Base-by-base conservation (phyloP, 2,888 invertebrate species). In the Acanthosepion pharaonis region DNA sequence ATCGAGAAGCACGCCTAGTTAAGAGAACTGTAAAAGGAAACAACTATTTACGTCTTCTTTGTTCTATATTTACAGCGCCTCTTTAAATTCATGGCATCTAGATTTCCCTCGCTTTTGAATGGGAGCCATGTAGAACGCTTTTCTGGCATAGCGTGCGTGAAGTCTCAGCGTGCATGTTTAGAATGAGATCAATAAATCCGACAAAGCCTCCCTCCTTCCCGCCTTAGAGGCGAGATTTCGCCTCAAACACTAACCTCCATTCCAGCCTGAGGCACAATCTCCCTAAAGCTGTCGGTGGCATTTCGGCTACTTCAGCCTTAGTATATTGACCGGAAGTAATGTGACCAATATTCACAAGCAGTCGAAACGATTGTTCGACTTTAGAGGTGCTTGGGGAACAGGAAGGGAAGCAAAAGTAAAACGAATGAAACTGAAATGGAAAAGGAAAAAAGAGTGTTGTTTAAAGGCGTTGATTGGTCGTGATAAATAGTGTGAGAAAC, bases 291-390 rank as follows among this genome's bases (percentile, higher is more conserved):
- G 78, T 78, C 78, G n/a, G 78, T n/a, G 78, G n/a, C 78, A 78
- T 5, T 78, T 78, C 78, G 78, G n/a, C n/a, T n/a, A 78, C 78
- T 78, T n/a, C n/a, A 78, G 9, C 18, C 15, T 33, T 33, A 78
- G 78, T 78, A 78, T 78, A 78, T 78, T 78, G 78, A 78, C 78
- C 78, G 78, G 78, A 78, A 78, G 78, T 78, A 78, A 78, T 78
- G 78, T 33, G 78, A 78, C 78, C 78, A 78, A 78, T n/a, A 33
- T 15, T 78, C n/a, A 78, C 9, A n/a, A 33, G 78, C n/a, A n/a
- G 15, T 11, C 11, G 78, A 11, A 33, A 33, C 78, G 15, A 78
- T 78, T 78, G n/a, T 78, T 78, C 78, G n/a, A n/a, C 78, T 33
- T 78, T 78, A 11, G 3, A 5, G 2, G 18, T 15, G 55, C 15